Base-by-base conservation (phyloP, 2,888 invertebrate species). In the Nysson spinosus region DNA sequence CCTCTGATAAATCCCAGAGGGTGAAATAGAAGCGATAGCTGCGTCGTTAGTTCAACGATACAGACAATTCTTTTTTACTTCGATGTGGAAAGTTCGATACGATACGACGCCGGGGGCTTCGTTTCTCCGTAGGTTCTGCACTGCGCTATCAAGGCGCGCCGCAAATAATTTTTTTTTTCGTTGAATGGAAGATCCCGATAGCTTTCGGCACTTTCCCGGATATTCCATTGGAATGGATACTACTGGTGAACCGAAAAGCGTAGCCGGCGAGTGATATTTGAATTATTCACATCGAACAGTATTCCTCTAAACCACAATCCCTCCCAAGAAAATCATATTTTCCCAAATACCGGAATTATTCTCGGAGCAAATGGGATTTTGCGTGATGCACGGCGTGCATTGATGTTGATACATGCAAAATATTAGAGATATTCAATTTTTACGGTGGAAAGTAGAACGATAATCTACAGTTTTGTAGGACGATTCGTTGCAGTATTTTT, bases 251-350 rank as follows among this genome's bases (percentile, higher is more conserved):
- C 49, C 30, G 44, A 62, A 50, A 65, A 68, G 42, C 44, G 50
- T 44, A 37, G 16, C 30, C 44, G 46, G 20, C 37, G 52, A 43
- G 30, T 43, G 66, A 69, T 43, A 56, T 72, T 75, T 75, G 65
- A 72, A 72, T 75, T 69, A 75, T 72, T 69, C 61, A 66, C 63
- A 58, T 56, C 54, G 50, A 47, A 68, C 44, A 26, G 43, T 17
- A 49, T 66, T 52, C 39, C 37, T 16, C n/a, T 22, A 42, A 65
- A 60, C 5, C 43, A 39, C 19, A 11, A 14, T 34, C 11, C 39
- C 43, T 44, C 62, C 24, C 68, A 50, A 72, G 74, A 61, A 75
- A 75, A 75, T 72, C 65, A 63, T 49, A 52, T 74, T 74, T 75
- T 54, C 30, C 44, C 55, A 69, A 69, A 69, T 50, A 51, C 43